Percentiles rank a stretch among this genome's conserved stretches.
phyloP scores from a whole-genome alignment of 2,113 vertebrate genomes.

The Calidris pygmaea region DNA sequence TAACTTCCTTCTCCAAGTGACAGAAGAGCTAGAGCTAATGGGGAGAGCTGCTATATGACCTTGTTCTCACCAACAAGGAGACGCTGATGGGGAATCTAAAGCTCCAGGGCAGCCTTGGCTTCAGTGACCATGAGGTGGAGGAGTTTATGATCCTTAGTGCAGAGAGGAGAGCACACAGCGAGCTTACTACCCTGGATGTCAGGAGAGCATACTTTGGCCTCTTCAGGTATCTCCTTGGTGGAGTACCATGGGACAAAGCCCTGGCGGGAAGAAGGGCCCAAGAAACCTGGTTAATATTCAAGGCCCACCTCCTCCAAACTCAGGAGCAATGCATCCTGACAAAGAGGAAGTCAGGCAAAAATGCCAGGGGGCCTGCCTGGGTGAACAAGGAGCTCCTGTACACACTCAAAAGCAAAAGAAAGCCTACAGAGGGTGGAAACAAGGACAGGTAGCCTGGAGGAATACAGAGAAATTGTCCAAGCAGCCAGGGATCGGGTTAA shows the following conservation, averaged over 20 bases:
- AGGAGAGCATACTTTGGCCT: not conserved
- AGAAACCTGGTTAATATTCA: not conserved
- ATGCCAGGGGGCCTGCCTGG: not conserved
- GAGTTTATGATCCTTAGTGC: not conserved
- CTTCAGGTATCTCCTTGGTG: not conserved
- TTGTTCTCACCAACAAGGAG: no score
- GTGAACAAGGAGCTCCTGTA: not conserved
- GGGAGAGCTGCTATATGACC: no score
- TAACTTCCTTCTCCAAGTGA: no score
- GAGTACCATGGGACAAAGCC: not conserved
- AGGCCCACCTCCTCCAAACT: not conserved
- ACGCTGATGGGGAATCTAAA: no score
- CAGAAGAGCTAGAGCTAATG: no score
- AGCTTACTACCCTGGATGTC: not conserved
- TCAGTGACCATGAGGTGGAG: no score
- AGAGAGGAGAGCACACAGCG: not conserved
- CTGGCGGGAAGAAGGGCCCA: not conserved
- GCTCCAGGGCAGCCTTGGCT: no score
- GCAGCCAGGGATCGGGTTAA: not conserved
- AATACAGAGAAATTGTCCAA: not conserved
- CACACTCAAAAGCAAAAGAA: not conserved
- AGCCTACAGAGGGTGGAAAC: not conserved
- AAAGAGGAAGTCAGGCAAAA: not conserved
- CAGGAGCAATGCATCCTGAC: not conserved
- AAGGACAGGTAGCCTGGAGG: not conserved